Conservation (phyloP, 2,888 invertebrate species). For the Eristalis tenax region DNA sequence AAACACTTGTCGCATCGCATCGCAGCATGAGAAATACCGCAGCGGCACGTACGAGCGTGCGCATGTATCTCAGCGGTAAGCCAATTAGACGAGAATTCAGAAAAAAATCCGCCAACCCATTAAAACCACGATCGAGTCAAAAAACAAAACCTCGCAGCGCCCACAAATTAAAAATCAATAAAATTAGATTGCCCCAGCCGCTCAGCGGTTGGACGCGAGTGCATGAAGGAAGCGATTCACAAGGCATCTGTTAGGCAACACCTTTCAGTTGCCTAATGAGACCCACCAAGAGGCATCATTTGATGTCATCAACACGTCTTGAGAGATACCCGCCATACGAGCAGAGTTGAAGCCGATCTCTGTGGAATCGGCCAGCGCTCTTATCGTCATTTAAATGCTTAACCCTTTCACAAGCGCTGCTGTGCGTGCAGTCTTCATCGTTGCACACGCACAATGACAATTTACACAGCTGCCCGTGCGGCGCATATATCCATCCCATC, state of each 20-base stretch:
- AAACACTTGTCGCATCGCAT: conserved; percentile 18
- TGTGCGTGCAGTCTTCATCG: neutral
- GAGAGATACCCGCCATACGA: neutral
- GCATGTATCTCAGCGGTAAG: neutral
- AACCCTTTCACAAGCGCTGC: neutral
- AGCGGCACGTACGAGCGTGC: neutral
- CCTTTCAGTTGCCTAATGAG: conserved; percentile 23
- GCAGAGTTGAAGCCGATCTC: neutral
- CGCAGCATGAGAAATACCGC: neutral
- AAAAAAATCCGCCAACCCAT: neutral
- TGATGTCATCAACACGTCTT: conserved; percentile 13
- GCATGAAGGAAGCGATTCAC: conserved; percentile 21
- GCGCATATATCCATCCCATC: neutral
- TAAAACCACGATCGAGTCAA: neutral
- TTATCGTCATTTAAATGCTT: conserved; percentile 13
- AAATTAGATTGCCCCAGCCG: conserved; percentile 33
- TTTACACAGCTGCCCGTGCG: neutral
- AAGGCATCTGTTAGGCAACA: conserved; percentile 10
- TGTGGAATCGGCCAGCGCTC: neutral
- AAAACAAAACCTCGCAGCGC: conserved; percentile 20
- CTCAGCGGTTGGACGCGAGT: too few relatives aligned
- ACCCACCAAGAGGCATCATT: conserved; percentile 21
- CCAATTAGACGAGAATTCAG: conserved; percentile 17
- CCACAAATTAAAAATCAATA: conserved; percentile 50
- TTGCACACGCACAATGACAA: conserved; percentile 1